Base-by-base conservation (phyloP, 2,797 vertebrate species). In the Acridotheres tristis region DNA sequence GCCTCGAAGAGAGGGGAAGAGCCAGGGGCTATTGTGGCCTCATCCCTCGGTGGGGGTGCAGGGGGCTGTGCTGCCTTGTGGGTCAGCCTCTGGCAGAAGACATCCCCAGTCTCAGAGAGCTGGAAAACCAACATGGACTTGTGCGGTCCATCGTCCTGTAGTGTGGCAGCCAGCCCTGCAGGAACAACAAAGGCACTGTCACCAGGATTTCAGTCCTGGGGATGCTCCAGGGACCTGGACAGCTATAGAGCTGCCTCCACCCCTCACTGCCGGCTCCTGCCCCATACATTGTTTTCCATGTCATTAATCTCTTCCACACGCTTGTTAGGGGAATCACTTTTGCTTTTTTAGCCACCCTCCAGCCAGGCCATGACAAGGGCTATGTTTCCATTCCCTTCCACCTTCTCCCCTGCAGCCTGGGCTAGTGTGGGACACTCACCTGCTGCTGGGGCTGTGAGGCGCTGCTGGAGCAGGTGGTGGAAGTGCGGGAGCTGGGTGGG, bases 11-110 rank as follows among this genome's bases (percentile, higher is more conserved):
- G 94, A 25, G 79, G 75, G 8, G 92, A 88, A 63, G 72, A 50
- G 15, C 81, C 22, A 0, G 94, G 79, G 21, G 45, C 47, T 4
- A 75, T 51, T 5, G 16, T 19, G 0, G 61, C 4, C 10, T 66
- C 89, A 0, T 90, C 78, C 2, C 40, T 83, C 0, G 9, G 55
- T 20, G 76, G 58, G 15, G 25, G 36, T 23, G 43, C 75, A 13
- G 18, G 29, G 2, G n/a, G n/a, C 13, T 45, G 18, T 0, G 3
- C n/a, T 7, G 15, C 22, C 23, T 61, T 53, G 7, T 96, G 85
- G 13, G 50, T 87, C 5, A 99, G 97, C 17, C 89, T 93, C 96
- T 99, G 99, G 83, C 98, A 98, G 97, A 99, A 99, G 59, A 99
- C 7, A 9, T 99, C 99, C 13, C 99, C 99, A 0, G 98, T 98